Percentiles rank a stretch among this genome's conserved stretches.
Conservation (phyloP, 1,140 invertebrate genomes). For the Hylaeus volcanicus region DNA sequence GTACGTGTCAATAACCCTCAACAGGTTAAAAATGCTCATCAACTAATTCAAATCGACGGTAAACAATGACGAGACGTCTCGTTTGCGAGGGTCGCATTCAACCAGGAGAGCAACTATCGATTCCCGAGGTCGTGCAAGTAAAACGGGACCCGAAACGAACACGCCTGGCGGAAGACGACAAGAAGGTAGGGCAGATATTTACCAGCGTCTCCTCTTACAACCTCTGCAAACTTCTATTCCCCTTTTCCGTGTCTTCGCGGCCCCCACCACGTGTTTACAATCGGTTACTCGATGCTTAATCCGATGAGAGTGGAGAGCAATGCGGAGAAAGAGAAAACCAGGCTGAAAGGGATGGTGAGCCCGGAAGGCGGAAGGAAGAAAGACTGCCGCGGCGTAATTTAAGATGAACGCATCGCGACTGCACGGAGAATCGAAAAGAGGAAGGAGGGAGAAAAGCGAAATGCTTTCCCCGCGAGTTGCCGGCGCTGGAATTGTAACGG, state of each 20-base stretch:
- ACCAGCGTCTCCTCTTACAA: slow-evolving; percentile 68
- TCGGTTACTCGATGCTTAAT: slow-evolving; percentile 70
- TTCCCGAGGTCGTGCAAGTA: slow-evolving; percentile 34
- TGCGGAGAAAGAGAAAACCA: neutral
- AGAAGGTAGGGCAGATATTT: slow-evolving; percentile 64
- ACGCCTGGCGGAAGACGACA: slow-evolving; percentile 37
- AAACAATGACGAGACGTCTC: neutral
- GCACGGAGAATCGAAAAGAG: slow-evolving; percentile 10
- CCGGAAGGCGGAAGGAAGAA: neutral
- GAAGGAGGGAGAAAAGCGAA: neutral
- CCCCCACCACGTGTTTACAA: slow-evolving; percentile 64
- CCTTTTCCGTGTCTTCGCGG: slow-evolving; percentile 57
- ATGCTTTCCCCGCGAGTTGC: slow-evolving; percentile 22
- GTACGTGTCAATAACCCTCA: too few species aligned
- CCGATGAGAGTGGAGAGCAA: slow-evolving; percentile 53
- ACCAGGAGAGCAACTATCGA: slow-evolving; percentile 23
- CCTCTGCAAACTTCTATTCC: slow-evolving; percentile 69
- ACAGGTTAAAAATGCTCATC: too few species aligned
- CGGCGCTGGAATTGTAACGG: slow-evolving; percentile 7
- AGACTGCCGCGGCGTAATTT: slow-evolving; percentile 57
- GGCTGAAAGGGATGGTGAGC: neutral
- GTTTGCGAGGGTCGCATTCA: neutral
- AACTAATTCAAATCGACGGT: neutral
- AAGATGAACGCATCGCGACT: slow-evolving; percentile 51
- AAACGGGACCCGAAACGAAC: slow-evolving; percentile 47